These are phyloP conservation scores for Glandiceps talaboti DNA, from an alignment of 53 echinoderm and acorn worm species.

Conservation along the genomic window DNA sequence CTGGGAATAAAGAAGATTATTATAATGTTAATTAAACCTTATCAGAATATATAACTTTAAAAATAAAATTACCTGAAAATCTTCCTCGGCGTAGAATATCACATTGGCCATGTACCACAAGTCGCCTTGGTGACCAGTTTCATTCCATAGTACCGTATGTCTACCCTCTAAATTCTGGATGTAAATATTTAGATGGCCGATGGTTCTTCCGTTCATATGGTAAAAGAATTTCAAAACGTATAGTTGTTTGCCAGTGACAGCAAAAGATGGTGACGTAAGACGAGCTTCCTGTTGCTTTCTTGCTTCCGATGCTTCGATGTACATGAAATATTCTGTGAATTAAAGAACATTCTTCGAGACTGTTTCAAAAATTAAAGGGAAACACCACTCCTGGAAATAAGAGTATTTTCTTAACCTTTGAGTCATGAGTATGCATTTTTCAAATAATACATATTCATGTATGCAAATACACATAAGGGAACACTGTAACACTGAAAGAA, in stretches of 20 bases:
- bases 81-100: not conserved
- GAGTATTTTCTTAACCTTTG: no score
- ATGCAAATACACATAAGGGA: no score
- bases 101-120: not conserved
- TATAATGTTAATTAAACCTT: no score
- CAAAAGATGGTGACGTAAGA: not conserved
- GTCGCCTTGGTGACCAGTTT: not conserved
- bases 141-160: not conserved
- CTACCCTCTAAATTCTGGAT: not conserved
- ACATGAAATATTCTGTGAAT: not conserved
- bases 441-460: no score
- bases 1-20: no score
- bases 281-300: not conserved
- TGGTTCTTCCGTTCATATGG: not conserved
- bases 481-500: no score
- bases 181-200: not conserved
- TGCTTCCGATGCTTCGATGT: not conserved
- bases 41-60: no score
- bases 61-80: not conserved
- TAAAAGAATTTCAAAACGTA: not conserved
- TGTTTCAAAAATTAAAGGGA: not conserved
- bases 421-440: no score
- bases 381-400: no score
- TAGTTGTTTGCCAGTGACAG: not conserved
- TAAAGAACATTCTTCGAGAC: not conserved